A percentile compares a stretch with the other conserved stretches of the same genome.
These are phyloP conservation scores for Parauchenoglanis ngamensis DNA, from an alignment of 2,797 vertebrate species.

Conservation along the genomic window DNA sequence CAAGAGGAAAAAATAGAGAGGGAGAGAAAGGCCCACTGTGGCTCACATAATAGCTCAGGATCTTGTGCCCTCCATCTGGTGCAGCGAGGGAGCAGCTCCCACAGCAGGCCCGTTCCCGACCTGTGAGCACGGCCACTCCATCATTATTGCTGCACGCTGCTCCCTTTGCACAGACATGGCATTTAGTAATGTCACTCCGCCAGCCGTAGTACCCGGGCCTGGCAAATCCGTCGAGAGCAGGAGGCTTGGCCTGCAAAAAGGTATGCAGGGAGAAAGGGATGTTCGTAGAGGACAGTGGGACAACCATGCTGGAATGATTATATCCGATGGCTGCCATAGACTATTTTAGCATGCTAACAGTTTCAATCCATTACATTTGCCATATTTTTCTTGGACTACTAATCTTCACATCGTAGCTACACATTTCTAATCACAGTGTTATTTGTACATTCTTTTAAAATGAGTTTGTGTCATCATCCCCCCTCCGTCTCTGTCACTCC, in stretches of 20 bases:
- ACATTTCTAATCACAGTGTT: not conserved
- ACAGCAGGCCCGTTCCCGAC: constrained; percentile 49
- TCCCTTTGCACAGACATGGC: constrained; percentile 50
- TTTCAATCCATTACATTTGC: not conserved
- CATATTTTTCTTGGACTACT: not conserved
- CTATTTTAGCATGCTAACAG: constrained; percentile 1
- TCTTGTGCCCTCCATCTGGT: constrained; percentile 60
- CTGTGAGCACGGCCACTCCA: constrained; percentile 56
- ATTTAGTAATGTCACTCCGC: constrained; percentile 58
- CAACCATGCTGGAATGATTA: constrained; percentile 9
- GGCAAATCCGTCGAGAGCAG: constrained; percentile 47
- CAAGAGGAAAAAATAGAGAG: constrained; percentile 32
- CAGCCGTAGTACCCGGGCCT: constrained; percentile 37
- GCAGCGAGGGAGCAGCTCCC: constrained; percentile 50
- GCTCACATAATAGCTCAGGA: constrained; percentile 56
- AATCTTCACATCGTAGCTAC: not conserved
- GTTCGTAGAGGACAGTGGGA: constrained; percentile 43
- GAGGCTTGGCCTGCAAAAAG: constrained; percentile 43
- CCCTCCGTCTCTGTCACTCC: constrained; percentile 8
- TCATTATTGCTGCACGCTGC: constrained; percentile 49
- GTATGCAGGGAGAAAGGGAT: constrained; percentile 23
- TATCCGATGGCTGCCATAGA: not conserved
- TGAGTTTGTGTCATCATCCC: not conserved
- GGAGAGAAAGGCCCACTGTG: constrained; percentile 42
- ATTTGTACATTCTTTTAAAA: constrained; percentile 1